Evolutionary conservation across 2,888 invertebrate species (phyloP), one percentile per base, ranked within the genome.

Genomic region (Deilephila elpenor): DNA sequence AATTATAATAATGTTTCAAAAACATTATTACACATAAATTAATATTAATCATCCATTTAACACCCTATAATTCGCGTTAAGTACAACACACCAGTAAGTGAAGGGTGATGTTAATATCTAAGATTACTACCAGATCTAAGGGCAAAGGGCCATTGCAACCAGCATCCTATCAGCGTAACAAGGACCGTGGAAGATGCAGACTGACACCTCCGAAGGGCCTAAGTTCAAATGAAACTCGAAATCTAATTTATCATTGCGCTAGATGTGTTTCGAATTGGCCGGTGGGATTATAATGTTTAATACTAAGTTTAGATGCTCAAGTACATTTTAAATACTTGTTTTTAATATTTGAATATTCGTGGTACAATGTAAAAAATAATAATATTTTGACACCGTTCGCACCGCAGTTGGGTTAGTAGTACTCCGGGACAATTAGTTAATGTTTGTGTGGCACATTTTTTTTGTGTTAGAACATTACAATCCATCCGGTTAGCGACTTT

Each of bases 171-270:
- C 81, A 80, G 78, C 14, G 44, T 83, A 84, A 84, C 83, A 83
- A 84, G 85, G 82, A 84, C 83, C 80, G 80, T 84, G 83, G 77
- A 83, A 79, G 80, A 84, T 86, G 76, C 72, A 82, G 83, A 85
- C 75, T 75, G 86, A 84, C 87, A 80, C 83, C 76, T 78, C 77
- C 78, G 77, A 73, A 78, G 86, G 83, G 83, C 76, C 78, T 11
- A 79, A 80, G 84, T 83, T 75, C 67, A 73, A 59, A 19, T 19
- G 34, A 25, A 64, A 8, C 19, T 56, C 53, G 51, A 60, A 29
- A 59, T 37, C 44, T 34, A 71, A 71, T 59, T 71, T 71, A 44
- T 60, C 56, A 56, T 56, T 56, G 44, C 44, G 29, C 5, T 56
- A 1, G 56, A 71, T 59, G 59, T 51, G 17, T 44, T 67, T 67